Base-by-base conservation (phyloP, 2,797 vertebrate genomes). In the Periophthalmus magnuspinnatus region DNA sequence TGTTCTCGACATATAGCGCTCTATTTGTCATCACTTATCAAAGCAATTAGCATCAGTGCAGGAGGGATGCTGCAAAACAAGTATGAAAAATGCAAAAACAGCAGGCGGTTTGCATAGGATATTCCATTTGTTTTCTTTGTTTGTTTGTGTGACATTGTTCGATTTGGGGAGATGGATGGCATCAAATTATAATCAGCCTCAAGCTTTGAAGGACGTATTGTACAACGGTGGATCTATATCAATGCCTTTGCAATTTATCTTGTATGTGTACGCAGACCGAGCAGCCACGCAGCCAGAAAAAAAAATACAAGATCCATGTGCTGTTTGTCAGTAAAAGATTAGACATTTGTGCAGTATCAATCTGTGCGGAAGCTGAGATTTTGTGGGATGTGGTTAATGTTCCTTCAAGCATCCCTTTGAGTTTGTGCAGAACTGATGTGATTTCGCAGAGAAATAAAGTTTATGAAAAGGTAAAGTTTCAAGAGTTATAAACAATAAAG, bases 11-110 rank as follows among this genome's bases (percentile, higher is more conserved):
- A 70, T 68, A 80, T 33, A 67, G 47, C 22, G 3, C 14, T 32
- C 13, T 45, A 38, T 85, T 76, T 74, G 33, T 84, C 78, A 71
- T 81, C 75, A 68, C 76, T 65, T 78, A 76, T 79, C 72, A 79
- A 76, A 72, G 36, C 77, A 79, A 76, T 82, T 84, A 77, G 61
- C 68, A 54, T 77, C 56, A 45, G 41, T 21, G 65, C 5, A 10
- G 28, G 59, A 50, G 19, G n/a, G 6, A 36, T 10, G 36, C 1
- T 0, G 28, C 24, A 47, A 1, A 10, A 45, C 41, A 38, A 68
- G 71, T 33, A 58, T 58, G 28, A 67, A 47, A 13, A 38, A 69
- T 59, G 21, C 55, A 55, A 57, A 74, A 72, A 76, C 48, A 24
- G 75, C 64, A 68, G 48, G 54, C 5, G 60, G 33, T 52, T 7